A percentile compares a stretch with the other conserved stretches of the same genome.
These are phyloP conservation scores for Bombus huntii DNA, from an alignment of 1,140 invertebrate genomes.

Conservation along the genomic window DNA sequence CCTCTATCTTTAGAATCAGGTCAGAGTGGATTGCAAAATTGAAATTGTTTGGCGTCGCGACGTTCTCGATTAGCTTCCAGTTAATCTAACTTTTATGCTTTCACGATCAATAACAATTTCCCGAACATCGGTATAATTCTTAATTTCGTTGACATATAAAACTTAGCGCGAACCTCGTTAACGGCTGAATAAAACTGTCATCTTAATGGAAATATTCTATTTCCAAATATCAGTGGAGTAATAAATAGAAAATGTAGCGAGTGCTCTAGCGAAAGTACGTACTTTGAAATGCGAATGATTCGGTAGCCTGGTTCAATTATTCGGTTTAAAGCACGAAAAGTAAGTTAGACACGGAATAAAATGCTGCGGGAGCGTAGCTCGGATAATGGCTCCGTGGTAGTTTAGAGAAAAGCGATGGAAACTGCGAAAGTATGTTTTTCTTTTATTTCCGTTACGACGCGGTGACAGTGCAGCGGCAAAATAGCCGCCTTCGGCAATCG, in stretches of 20 bases:
- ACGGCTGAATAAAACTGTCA: neutral
- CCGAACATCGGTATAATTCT: neutral
- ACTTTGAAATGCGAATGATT: slow-evolving; percentile 12
- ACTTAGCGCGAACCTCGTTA: too few species aligned
- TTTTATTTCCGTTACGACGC: slow-evolving; percentile 62
- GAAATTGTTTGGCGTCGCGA: slow-evolving; percentile 5
- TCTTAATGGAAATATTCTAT: too few species aligned
- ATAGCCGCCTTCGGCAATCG: slow-evolving; percentile 69
- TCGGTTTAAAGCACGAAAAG: slow-evolving; percentile 31
- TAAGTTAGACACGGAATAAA: slow-evolving; percentile 32
- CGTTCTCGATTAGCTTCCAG: neutral
- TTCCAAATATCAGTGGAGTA: too few species aligned
- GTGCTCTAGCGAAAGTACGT: too few species aligned
- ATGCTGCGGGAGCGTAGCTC: slow-evolving; percentile 26
- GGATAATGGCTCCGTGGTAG: slow-evolving; percentile 62
- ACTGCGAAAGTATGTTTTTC: slow-evolving; percentile 62
- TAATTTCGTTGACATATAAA: neutral
- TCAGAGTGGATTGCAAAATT: slow-evolving; percentile 42
- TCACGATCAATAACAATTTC: neutral
- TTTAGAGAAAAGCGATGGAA: slow-evolving; percentile 49
- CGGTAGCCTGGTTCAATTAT: slow-evolving; percentile 46
- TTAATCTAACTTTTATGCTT: neutral
- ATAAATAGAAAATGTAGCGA: too few species aligned
- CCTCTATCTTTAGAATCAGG: slow-evolving; percentile 39
- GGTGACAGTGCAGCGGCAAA: slow-evolving; percentile 67